Conservation (phyloP, 1,140 invertebrate genomes). For the Psix sp. region DNA sequence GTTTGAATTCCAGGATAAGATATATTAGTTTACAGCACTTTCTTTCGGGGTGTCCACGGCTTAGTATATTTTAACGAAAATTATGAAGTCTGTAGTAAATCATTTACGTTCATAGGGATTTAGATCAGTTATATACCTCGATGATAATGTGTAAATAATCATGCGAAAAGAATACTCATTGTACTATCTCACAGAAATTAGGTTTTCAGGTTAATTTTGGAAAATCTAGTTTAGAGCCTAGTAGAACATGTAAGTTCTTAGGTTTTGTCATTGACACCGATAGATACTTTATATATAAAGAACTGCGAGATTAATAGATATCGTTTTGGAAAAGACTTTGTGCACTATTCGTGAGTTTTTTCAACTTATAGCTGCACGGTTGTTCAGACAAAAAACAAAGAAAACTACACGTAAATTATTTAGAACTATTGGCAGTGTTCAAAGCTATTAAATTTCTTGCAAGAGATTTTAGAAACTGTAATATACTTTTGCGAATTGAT, state of each 20-base stretch:
- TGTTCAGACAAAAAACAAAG: conserved; percentile 7
- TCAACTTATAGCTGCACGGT: neutral
- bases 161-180: conserved; percentile 9
- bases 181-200: conserved; percentile 11
- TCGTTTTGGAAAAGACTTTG: neutral
- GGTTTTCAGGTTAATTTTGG: conserved; percentile 30
- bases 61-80: too few species aligned
- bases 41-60: too few species aligned
- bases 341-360: neutral
- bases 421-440: conserved; percentile 6
- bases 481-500: neutral
- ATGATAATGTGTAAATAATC: too few species aligned
- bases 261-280: conserved; percentile 24
- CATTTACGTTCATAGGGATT: too few species aligned
- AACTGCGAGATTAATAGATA: neutral
- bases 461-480: neutral
- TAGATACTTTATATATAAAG: conserved; percentile 2
- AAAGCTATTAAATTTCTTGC: neutral
- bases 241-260: conserved; percentile 17
- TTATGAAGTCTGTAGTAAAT: too few species aligned
- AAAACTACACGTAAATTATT: conserved; percentile 7
- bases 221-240: conserved; percentile 7
- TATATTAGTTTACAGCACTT: too few species aligned
- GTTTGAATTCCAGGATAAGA: too few species aligned
- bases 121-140: too few species aligned